A percentile compares a stretch with the other conserved stretches of the same genome.
phyloP scores from a whole-genome alignment of 2,888 invertebrate genomes.

The Aplocera efformata region DNA sequence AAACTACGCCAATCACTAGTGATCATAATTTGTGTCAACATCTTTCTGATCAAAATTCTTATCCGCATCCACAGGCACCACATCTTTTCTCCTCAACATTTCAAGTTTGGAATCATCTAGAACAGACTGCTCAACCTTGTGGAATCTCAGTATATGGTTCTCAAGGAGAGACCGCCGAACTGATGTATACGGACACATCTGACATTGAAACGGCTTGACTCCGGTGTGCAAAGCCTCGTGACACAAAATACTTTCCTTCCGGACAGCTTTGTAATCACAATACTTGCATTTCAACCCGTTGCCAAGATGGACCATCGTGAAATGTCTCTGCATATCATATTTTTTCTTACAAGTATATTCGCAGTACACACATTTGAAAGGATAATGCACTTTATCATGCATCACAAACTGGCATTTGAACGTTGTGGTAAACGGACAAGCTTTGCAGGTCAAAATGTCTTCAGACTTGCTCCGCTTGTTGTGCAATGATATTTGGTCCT shows the following conservation, averaged over 20 bases:
- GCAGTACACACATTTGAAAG: conserved; percentile 48
- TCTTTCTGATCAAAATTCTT: too few species aligned
- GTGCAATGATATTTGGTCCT: conserved; percentile 59
- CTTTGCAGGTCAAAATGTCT: conserved; percentile 32
- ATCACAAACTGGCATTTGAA: conserved; percentile 52
- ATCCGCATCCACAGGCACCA: too few species aligned
- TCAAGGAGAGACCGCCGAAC: conserved; percentile 44
- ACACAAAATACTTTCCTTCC: conserved; percentile 47
- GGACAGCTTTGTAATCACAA: conserved; percentile 47
- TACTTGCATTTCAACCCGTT: conserved; percentile 48
- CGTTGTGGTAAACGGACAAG: conserved; percentile 42
- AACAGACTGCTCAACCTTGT: conserved; percentile 31
- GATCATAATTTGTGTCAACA: too few species aligned
- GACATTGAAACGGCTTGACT: conserved; percentile 52
- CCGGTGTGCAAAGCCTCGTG: conserved; percentile 58
- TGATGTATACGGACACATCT: conserved; percentile 45
- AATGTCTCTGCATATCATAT: conserved; percentile 55
- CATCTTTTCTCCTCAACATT: conserved; percentile 29
- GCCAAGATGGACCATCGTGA: conserved; percentile 45
- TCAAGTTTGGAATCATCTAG: conserved; percentile 45
- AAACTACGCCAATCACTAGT: too few species aligned
- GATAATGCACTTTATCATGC: conserved; percentile 56
- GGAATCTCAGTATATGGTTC: conserved; percentile 46
- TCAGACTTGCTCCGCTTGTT: conserved; percentile 52
- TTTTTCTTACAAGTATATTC: conserved; percentile 49